phyloP scores from a whole-genome alignment of 2,888 invertebrate species.

The Scotopteryx bipunctaria region DNA sequence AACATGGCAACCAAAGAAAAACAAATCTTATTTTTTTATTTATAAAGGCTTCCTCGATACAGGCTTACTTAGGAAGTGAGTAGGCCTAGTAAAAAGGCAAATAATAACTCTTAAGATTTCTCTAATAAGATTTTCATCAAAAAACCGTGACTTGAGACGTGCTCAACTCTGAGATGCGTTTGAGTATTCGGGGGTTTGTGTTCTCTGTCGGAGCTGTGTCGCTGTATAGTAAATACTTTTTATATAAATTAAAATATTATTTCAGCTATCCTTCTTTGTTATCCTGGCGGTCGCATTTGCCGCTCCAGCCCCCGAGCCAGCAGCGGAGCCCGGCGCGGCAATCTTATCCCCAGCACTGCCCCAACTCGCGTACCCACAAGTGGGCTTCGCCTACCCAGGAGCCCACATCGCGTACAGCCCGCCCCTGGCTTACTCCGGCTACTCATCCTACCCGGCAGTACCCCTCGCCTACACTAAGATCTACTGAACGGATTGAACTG shows the following conservation, averaged over 20 bases:
- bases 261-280: slow-evolving; percentile 50
- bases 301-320: slow-evolving; percentile 53
- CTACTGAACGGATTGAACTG: slow-evolving; percentile 37
- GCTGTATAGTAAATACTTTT: too few species aligned
- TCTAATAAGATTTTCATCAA: too few species aligned
- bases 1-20: too few species aligned
- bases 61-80: too few species aligned
- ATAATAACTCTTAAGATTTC: too few species aligned
- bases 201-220: too few species aligned
- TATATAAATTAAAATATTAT: slow-evolving; percentile 9
- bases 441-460: slow-evolving; percentile 39
- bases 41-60: too few species aligned
- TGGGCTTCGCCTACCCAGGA: slow-evolving; percentile 36
- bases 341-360: slow-evolving; percentile 34
- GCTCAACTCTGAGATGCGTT: too few species aligned
- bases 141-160: too few species aligned
- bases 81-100: too few species aligned
- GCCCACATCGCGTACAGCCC: slow-evolving; percentile 39
- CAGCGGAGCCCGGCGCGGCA: slow-evolving; percentile 35
- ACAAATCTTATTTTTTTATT: too few species aligned
- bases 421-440: slow-evolving; percentile 27
- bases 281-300: slow-evolving; percentile 50
- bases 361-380: slow-evolving; percentile 35
- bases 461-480: slow-evolving; percentile 49
- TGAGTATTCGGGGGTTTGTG: too few species aligned